Evolutionary conservation across 2,797 vertebrate species (phyloP), one percentile per base, ranked within the genome.

Genomic region (Periparus ater): DNA sequence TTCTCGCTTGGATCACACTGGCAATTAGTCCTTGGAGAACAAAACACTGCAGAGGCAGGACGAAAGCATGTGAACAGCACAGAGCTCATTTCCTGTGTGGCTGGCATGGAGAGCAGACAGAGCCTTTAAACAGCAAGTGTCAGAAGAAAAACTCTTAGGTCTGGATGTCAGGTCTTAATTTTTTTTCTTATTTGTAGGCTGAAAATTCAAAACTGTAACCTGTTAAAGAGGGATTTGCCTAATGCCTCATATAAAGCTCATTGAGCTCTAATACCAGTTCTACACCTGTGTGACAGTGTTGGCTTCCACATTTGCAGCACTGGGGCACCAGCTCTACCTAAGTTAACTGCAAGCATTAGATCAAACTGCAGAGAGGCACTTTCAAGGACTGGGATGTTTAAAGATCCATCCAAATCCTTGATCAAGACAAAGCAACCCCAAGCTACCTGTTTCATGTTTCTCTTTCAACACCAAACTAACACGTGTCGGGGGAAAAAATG

Each of bases 381-480:
- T 94, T 83, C 51, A 72, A 89, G 73, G 58, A 29, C 1, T 4
- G 4, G 25, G 30, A 42, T 20, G 68, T 61, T 58, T 82, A 30
- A 93, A 89, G 62, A 81, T 55, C 44, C 44, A 80, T 89, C 51
- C 81, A 96, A 93, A 72, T 60, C 10, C 72, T 72, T 55, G 42
- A 82, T 89, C 73, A 89, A 91, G 68, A 91, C n/a, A 81, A 70
- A 65, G 36, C 58, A 91, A 80, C 9, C 17, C 42, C 47, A 57
- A 72, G 29, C 20, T 90, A 58, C 62, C 48, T 78, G 7, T 68
- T 89, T 53, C 44, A 62, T 53, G 20, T 68, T 91, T 89, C 11
- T 25, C 47, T 94, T 94, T 96, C 82, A 94, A 67, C 48, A 92
- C 36, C 26, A 84, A 89, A 72, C 40, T 61, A 89, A 55, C 54